These are phyloP conservation scores for Eleginops maclovinus DNA, from an alignment of 2,113 vertebrate species.

Conservation along the genomic window DNA sequence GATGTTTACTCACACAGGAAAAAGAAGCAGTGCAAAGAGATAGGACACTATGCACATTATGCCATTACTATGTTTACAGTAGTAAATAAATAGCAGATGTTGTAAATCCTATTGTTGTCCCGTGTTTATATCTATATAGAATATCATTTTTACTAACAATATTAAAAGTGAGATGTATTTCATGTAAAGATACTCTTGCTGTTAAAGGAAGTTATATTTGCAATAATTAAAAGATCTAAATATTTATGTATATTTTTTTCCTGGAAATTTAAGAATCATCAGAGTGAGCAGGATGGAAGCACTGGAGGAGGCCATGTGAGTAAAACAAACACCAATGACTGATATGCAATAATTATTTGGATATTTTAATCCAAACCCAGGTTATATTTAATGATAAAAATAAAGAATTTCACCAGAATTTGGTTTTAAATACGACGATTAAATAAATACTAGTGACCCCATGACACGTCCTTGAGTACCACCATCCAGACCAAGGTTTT, in stretches of 20 bases:
- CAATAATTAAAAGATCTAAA: too few relatives aligned
- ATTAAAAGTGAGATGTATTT: neutral
- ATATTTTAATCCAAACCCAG: too few relatives aligned
- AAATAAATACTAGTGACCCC: neutral
- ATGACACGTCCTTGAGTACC: neutral
- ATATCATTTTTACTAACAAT: neutral
- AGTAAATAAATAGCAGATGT: neutral
- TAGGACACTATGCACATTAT: neutral
- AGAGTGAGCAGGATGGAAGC: too few relatives aligned
- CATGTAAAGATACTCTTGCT: neutral
- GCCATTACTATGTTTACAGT: neutral
- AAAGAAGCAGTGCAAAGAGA: neutral
- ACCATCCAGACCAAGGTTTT: neutral
- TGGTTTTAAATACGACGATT: too few relatives aligned
- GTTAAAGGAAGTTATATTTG: neutral
- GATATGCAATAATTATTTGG: too few relatives aligned
- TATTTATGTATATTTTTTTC: too few relatives aligned
- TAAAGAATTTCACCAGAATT: too few relatives aligned
- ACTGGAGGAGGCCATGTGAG: too few relatives aligned
- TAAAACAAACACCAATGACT: too few relatives aligned
- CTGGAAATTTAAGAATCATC: too few relatives aligned
- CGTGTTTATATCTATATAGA: too few relatives aligned
- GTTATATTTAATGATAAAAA: too few relatives aligned
- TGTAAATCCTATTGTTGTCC: neutral
- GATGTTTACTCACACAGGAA: neutral